Base-by-base conservation (phyloP, 2,888 invertebrate species). In the Hyposoter dolosus region DNA sequence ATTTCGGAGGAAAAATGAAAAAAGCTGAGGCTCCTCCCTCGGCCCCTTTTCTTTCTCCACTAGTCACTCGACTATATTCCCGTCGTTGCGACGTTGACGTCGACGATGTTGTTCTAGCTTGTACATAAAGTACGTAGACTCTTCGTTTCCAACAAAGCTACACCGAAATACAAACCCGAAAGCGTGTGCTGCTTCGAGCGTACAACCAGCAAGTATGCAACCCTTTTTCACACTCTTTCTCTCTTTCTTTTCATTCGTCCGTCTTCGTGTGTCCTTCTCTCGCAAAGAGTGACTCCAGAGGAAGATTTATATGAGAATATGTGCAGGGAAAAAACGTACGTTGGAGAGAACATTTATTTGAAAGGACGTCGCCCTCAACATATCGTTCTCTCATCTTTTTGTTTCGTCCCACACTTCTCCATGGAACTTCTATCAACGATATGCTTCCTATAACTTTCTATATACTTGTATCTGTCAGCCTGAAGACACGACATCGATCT, bases 1-100 rank as follows among this genome's bases (percentile, higher is more conserved):
- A 60, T 86, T 82, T 79, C 35, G 45, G 23, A 40, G 78, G 83
- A 83, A 79, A 83, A 87, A 87, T 87, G 86, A 87, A 87, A 87
- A 87, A 87, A 85, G 69, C 81, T 72, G 69, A 71, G 53, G 80
- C 35, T 47, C 45, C 9, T 35, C 74, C 66, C 75, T 32, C 56
- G 15, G 15, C 68, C 66, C 43, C 66, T 19, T 76, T 66, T 82
- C 63, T 72, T 50, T 68, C 60, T 72, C 80, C 47, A 68, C 56
- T 68, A 74, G 84, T 82, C 81, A 77, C 68, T 82, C 69, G 68
- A 80, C 79, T 68, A 66, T 60, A 66, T 60, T 60, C 32, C 35
- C 75, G 23, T 72, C 50, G 60, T 60, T 32, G n/a, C n/a, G 43
- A 45, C 63, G 63, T 45, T 40, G 68, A 76, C 68, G 82, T 76